phyloP scores from a whole-genome alignment of 1,140 invertebrate species.

The Cherax destructor region DNA sequence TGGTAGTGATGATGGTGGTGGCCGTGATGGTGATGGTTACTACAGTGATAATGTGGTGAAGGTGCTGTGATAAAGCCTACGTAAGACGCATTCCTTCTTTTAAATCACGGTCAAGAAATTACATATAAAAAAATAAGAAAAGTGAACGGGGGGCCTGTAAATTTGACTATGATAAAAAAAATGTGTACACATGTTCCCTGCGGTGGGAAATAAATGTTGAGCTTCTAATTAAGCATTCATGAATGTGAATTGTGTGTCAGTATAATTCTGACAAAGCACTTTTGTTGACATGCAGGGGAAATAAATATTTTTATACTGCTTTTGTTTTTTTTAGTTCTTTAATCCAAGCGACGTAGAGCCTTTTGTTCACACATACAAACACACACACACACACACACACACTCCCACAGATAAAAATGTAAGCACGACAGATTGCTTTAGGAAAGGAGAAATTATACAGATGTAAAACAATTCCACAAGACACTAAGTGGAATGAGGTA shows the following conservation, averaged over 20 bases:
- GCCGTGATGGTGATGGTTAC: no score
- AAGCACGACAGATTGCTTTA: background rate
- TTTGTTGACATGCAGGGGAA: background rate
- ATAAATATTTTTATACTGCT: background rate
- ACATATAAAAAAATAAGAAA: no score
- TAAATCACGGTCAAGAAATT: no score
- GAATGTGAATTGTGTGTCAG: constrained; percentile 35
- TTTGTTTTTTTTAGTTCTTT: background rate
- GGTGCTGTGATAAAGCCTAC: no score
- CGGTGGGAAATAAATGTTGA: constrained; percentile 44
- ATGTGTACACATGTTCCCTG: constrained; percentile 23
- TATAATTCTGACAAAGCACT: constrained; percentile 32
- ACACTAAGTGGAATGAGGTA: no score
- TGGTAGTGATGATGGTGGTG: no score
- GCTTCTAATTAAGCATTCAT: constrained; percentile 49
- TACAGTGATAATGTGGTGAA: no score
- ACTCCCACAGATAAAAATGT: background rate
- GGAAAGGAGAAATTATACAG: no score
- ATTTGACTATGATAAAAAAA: background rate
- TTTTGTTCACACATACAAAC: background rate
- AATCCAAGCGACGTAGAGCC: background rate
- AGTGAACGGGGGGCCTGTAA: no score
- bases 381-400: constrained; percentile 3
- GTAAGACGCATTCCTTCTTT: no score
- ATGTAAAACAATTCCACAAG: no score